Conservation (phyloP, 2,113 vertebrate species). For the Coryphaenoides rupestris region DNA sequence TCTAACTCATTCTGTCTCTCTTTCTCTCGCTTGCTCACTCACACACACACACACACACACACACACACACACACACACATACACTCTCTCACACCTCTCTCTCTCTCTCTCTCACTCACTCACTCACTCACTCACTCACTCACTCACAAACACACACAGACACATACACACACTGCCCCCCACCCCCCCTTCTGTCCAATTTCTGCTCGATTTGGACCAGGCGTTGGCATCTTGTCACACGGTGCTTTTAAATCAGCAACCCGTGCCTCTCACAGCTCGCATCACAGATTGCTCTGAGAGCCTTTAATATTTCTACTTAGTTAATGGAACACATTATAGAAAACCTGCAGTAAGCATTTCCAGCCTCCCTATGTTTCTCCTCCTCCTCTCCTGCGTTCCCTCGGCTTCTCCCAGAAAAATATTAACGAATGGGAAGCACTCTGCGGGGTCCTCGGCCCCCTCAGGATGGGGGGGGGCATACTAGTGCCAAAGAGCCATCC, state of each 20-base stretch:
- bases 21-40: neutral
- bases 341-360: constrained; percentile 69
- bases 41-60: too few relatives aligned
- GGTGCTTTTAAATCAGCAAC: constrained; percentile 62
- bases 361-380: constrained; percentile 29
- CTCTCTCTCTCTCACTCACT: neutral
- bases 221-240: constrained; percentile 47
- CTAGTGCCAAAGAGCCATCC: constrained; percentile 62
- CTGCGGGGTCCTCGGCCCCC: constrained; percentile 53
- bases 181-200: constrained; percentile 26
- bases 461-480: constrained; percentile 22
- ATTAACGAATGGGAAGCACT: constrained; percentile 68
- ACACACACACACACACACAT: too few relatives aligned
- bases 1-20: neutral
- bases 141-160: neutral
- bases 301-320: constrained; percentile 79
- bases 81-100: neutral
- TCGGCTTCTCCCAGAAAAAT: constrained; percentile 32
- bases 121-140: neutral
- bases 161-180: neutral
- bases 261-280: constrained; percentile 31
- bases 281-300: constrained; percentile 59
- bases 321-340: constrained; percentile 73
- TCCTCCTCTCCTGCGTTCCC: constrained; percentile 28
- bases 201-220: constrained; percentile 61